Base-by-base conservation (phyloP, 2,888 invertebrate genomes). In the Cactoblastis cactorum region DNA sequence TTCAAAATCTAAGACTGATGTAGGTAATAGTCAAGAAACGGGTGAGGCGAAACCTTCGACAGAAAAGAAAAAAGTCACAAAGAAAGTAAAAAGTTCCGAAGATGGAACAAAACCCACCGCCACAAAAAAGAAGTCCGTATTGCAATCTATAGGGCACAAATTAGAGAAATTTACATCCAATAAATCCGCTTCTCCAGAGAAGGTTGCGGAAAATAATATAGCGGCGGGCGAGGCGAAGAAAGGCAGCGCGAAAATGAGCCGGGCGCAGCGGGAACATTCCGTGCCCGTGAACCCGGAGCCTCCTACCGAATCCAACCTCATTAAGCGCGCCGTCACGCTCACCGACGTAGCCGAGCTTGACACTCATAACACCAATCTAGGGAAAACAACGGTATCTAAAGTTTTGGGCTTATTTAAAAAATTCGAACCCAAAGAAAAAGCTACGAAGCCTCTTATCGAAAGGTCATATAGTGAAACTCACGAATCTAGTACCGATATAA, bases 321-420 rank as follows among this genome's bases (percentile, higher is more conserved):
- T 94, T 39, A 94, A 94, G 76, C 85, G 94, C 57, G 94, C 95
- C 2, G 93, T 93, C 18, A 95, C 95, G 33, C 90, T 94, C 15
- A 94, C 94, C 58, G 93, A 94, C 63, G 90, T 94, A 51, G 90
- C 92, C 4, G 86, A 85, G 51, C 67, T 90, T 52, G 80, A 82
- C 45, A 79, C 61, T 50, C 76, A 75, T 32, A 84, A 57, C 52
- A 59, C 80, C 22, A 79, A 77, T 17, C 90, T 91, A 41, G 92
- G 91, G 41, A 92, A 92, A 65, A 93, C 92, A 35, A 93, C 93
- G 9, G 93, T 94, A 2, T 95, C 95, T 0, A 94, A 93, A 70
- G 95, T 96, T 39, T 80, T 96, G 52, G 95, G 95, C 0, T 81
- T 96, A 2, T 95, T 96, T 62, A 94, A 93, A 61, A 95, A 94